A percentile compares a stretch with the other conserved stretches of the same genome.
phyloP scores from a whole-genome alignment of 2,888 invertebrate species.

The Hirtodrosophila confusa region DNA sequence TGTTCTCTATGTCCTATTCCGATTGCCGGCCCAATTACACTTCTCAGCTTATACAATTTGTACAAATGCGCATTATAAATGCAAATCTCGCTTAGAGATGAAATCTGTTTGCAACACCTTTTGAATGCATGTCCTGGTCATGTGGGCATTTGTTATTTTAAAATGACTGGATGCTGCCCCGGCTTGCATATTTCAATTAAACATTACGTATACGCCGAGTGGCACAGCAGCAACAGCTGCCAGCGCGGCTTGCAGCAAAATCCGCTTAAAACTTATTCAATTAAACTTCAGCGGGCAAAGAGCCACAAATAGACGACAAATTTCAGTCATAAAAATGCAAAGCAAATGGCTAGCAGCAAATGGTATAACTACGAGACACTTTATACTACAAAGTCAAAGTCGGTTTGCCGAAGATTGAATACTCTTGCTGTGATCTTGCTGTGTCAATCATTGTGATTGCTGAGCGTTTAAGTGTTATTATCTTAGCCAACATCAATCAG shows the following conservation, averaged over 20 bases:
- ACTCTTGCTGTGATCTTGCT: slow-evolving; percentile 14
- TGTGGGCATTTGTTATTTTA: slow-evolving; percentile 61
- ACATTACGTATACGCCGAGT: slow-evolving; percentile 57
- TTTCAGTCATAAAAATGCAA: slow-evolving; percentile 71
- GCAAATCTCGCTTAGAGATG: slow-evolving; percentile 60
- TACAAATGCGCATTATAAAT: slow-evolving; percentile 60
- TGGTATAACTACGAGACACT: slow-evolving; percentile 28
- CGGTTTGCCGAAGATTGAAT: slow-evolving; percentile 7
- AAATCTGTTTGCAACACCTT: slow-evolving; percentile 68
- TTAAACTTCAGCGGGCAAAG: slow-evolving; percentile 64
- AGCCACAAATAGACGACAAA: slow-evolving; percentile 59
- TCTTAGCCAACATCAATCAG: too few relatives aligned
- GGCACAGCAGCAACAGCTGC: slow-evolving; percentile 27
- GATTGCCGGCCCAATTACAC: slow-evolving; percentile 43
- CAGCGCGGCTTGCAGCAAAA: slow-evolving; percentile 46
- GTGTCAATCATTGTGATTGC: too few relatives aligned
- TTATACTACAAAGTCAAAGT: slow-evolving; percentile 3
- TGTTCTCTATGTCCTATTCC: slow-evolving; percentile 14
- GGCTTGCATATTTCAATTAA: slow-evolving; percentile 70
- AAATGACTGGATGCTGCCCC: slow-evolving; percentile 47
- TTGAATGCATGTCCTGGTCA: slow-evolving; percentile 12
- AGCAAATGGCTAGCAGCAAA: slow-evolving; percentile 63
- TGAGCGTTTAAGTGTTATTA: too few relatives aligned
- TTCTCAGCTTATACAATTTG: slow-evolving; percentile 52
- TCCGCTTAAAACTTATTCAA: slow-evolving; percentile 80